These are phyloP conservation scores for Cecropterus lyciades DNA, from an alignment of 1,140 invertebrate genomes.

Conservation along the genomic window DNA sequence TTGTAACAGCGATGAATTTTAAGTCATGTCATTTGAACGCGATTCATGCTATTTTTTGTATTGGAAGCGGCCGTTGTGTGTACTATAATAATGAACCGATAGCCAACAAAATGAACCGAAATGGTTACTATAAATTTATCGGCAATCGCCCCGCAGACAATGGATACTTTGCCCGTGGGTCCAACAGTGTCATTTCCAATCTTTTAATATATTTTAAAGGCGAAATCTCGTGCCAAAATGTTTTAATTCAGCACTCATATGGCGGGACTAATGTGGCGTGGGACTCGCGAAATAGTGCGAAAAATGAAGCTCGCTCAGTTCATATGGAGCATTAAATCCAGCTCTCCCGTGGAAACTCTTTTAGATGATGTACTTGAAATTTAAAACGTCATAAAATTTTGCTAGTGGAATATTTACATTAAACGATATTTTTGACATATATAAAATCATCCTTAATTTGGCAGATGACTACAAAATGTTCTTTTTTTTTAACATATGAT, in stretches of 20 bases:
- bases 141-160: conserved; percentile 55
- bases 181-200: conserved; percentile 49
- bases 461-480: neutral
- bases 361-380: conserved; percentile 28
- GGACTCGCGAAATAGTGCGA: conserved; percentile 54
- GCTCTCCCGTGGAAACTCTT: conserved; percentile 14
- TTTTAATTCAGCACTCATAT: conserved; percentile 62
- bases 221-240: conserved; percentile 60
- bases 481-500: neutral
- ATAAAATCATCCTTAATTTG: neutral
- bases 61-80: conserved; percentile 48
- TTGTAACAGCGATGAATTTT: conserved; percentile 57
- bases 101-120: conserved; percentile 54
- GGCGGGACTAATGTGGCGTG: conserved; percentile 35
- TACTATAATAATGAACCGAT: conserved; percentile 73
- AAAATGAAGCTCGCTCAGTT: conserved; percentile 54
- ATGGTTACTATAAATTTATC: conserved; percentile 61
- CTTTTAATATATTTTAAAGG: conserved; percentile 63
- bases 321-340: conserved; percentile 49
- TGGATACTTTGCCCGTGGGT: conserved; percentile 50
- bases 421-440: neutral
- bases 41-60: conserved; percentile 44
- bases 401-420: neutral
- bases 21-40: conserved; percentile 49
- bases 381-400: conserved; percentile 20